These are phyloP conservation scores for Pseudorectes ferrugineus DNA, from an alignment of 2,113 vertebrate species.

Conservation along the genomic window DNA sequence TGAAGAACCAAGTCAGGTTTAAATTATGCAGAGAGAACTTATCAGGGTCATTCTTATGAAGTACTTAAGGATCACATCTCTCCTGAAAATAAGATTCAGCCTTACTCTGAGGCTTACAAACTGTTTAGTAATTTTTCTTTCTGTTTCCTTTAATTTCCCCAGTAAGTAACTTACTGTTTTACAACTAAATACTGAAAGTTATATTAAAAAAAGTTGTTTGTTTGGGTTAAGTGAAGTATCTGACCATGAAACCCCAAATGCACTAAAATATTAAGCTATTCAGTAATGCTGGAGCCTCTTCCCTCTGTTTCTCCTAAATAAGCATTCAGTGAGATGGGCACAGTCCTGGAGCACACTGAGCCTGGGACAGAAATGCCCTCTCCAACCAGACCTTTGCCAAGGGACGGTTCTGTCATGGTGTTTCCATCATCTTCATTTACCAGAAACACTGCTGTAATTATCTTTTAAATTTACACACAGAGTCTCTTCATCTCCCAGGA, in stretches of 20 bases:
- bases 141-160: background rate
- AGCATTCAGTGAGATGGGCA: background rate
- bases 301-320: background rate
- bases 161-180: background rate
- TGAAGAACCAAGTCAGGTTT: background rate
- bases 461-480: background rate
- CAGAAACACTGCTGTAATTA: background rate
- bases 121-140: background rate
- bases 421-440: background rate
- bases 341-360: background rate
- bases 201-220: too few species aligned
- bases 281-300: background rate
- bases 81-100: background rate
- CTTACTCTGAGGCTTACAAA: background rate
- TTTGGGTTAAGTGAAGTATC: background rate
- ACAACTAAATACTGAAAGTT: background rate
- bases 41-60: background rate
- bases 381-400: background rate
- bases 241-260: background rate
- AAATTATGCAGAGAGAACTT: background rate
- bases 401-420: accelerated
- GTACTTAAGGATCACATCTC: background rate
- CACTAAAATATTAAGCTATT: background rate
- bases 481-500: background rate
- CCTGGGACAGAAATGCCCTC: background rate